Evolutionary conservation across 2,888 invertebrate genomes (phyloP).

Genomic region (Marronus borbonicus): DNA sequence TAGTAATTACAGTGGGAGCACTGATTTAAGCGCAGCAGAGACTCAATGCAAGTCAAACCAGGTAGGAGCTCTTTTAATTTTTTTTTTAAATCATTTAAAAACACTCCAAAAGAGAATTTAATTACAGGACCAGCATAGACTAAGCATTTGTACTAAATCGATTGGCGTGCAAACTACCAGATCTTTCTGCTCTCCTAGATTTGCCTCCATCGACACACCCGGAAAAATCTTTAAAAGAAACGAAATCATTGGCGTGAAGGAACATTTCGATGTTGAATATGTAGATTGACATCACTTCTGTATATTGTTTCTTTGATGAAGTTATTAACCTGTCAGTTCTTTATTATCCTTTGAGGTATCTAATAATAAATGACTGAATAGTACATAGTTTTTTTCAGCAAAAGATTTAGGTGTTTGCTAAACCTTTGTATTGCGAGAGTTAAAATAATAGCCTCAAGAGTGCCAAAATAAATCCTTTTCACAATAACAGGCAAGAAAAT

Average conservation of each 20-base stretch:
- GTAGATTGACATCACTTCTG: slow-evolving; percentile 4
- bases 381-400: too few relatives aligned
- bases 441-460: too few relatives aligned
- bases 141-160: not conserved
- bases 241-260: slow-evolving; percentile 1
- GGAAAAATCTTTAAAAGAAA: not conserved
- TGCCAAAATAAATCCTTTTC: too few relatives aligned
- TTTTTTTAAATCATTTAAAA: too few relatives aligned
- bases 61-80: too few relatives aligned
- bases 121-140: not conserved
- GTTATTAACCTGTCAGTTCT: not conserved
- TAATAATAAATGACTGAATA: too few relatives aligned
- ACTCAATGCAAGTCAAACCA: too few relatives aligned
- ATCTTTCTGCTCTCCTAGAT: slow-evolving; percentile 29
- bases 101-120: too few relatives aligned
- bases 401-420: too few relatives aligned
- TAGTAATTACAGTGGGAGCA: slow-evolving; percentile 24
- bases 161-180: slow-evolving; percentile 37
- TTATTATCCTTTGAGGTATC: too few relatives aligned
- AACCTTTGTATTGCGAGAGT: too few relatives aligned
- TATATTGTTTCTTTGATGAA: not conserved
- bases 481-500: too few relatives aligned
- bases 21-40: not conserved
- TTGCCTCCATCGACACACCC: not conserved
- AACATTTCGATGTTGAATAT: slow-evolving; percentile 38